A percentile compares a stretch with the other conserved stretches of the same genome.
Conservation (phyloP, 2,113 vertebrate species). For the Serranochromis macrocephalus region DNA sequence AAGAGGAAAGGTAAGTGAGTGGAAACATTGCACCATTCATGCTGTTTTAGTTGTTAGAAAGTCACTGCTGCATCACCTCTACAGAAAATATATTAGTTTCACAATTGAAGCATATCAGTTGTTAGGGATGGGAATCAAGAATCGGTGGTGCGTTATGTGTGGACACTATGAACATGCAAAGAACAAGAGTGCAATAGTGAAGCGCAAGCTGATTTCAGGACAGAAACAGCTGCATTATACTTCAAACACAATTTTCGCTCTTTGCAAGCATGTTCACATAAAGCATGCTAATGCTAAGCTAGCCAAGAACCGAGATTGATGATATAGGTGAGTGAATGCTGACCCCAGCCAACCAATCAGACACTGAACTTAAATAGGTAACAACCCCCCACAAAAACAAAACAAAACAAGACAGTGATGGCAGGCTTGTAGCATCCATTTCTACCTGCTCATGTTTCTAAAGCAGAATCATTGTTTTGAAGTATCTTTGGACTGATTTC, state of each 20-base stretch:
- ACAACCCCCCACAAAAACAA: not conserved
- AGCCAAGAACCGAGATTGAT: not conserved
- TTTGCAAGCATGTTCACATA: not conserved
- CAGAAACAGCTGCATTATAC: not conserved
- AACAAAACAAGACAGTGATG: not conserved
- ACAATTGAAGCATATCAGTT: not conserved
- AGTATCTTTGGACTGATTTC: not conserved
- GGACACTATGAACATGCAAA: not conserved
- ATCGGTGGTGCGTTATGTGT: not conserved
- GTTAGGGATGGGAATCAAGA: not conserved
- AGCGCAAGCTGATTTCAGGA: not conserved
- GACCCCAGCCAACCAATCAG: not conserved
- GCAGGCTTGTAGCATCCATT: not conserved
- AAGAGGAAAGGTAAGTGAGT: not conserved
- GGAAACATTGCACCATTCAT: not conserved
- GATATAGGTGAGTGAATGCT: not conserved
- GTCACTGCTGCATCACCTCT: not conserved
- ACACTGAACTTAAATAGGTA: not conserved
- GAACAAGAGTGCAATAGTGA: not conserved
- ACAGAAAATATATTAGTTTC: not conserved
- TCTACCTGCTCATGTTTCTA: not conserved
- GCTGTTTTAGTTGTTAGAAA: not conserved
- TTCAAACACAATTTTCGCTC: not conserved
- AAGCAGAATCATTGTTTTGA: not conserved
- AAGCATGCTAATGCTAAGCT: not conserved